Evolutionary conservation across 2,888 invertebrate species (phyloP).

Genomic region (Leptothorax acervorum): DNA sequence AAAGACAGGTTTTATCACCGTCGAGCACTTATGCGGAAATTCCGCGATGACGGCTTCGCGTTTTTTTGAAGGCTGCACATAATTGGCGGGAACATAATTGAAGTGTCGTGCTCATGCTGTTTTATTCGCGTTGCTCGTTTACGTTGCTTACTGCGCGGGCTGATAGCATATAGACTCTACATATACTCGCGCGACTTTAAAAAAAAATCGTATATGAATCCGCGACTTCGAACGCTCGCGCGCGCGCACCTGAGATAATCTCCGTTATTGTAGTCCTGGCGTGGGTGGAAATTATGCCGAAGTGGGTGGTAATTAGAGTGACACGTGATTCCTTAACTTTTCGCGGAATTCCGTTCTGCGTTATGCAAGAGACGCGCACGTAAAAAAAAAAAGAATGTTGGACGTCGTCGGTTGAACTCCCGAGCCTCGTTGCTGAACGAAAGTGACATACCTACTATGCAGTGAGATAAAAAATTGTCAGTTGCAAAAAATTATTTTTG

Average conservation of each 20-base stretch:
- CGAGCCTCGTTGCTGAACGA: not conserved
- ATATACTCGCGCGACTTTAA: not conserved
- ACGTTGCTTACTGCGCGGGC: slow-evolving; percentile 6
- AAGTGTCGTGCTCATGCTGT: not conserved
- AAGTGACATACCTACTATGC: not conserved
- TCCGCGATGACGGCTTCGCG: slow-evolving; percentile 2
- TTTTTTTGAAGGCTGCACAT: slow-evolving; percentile 34
- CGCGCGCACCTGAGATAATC: not conserved
- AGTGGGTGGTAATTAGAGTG: slow-evolving; percentile 34
- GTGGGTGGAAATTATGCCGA: slow-evolving; percentile 4
- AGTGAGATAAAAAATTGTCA: not conserved
- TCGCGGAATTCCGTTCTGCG: slow-evolving; percentile 4
- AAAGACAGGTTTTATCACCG: not conserved
- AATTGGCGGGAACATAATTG: slow-evolving; percentile 35
- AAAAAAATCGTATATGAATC: slow-evolving; percentile 13
- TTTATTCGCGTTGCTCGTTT: slow-evolving; percentile 22
- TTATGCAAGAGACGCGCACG: slow-evolving; percentile 10
- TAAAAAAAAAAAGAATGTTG: not conserved
- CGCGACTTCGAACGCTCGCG: not conserved
- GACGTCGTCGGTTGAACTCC: not conserved
- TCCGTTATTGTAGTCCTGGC: slow-evolving; percentile 4
- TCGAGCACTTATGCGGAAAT: not conserved
- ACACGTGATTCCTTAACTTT: slow-evolving; percentile 30
- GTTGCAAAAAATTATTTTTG: not conserved
- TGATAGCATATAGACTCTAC: not conserved